A percentile compares a stretch with the other conserved stretches of the same genome.
These are phyloP conservation scores for Chondrosia reniformis DNA, from an alignment of 37 sponge, comb jelly and placozoan genomes.

Conservation along the genomic window DNA sequence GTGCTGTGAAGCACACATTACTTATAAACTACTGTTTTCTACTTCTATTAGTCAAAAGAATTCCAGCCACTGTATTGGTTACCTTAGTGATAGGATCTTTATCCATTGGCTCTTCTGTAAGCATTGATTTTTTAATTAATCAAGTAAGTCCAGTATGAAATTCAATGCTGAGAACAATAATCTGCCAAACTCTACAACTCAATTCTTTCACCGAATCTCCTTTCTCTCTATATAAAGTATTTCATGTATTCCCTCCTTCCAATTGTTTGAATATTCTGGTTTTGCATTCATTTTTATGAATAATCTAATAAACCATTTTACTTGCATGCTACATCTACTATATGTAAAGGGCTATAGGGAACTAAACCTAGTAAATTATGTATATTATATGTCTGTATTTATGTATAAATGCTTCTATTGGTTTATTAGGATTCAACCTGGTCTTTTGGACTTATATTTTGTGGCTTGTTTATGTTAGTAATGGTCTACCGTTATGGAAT, in stretches of 20 bases:
- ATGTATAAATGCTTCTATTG: too few relatives aligned
- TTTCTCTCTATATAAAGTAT: too few relatives aligned
- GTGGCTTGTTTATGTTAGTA: constrained; percentile 48
- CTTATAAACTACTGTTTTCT: neutral
- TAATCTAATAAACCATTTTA: constrained; percentile 11
- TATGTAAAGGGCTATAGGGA: too few relatives aligned
- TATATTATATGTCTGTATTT: too few relatives aligned
- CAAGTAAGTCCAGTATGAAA: constrained; percentile 8
- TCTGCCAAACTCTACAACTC: neutral
- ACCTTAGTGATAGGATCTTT: constrained; percentile 28
- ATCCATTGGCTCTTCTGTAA: constrained; percentile 53
- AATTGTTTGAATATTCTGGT: neutral
- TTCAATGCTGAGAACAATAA: neutral
- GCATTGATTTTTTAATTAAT: constrained; percentile 23
- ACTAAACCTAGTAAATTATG: too few relatives aligned
- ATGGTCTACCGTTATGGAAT: constrained; percentile 55
- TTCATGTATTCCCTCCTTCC: too few relatives aligned
- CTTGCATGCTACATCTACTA: too few relatives aligned
- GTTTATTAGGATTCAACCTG: constrained; percentile 75
- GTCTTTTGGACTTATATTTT: constrained; percentile 70
- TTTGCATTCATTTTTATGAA: neutral
- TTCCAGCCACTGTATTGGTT: constrained; percentile 59
- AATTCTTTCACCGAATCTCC: too few relatives aligned
- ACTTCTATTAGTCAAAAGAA: constrained; percentile 41
- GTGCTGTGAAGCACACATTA: neutral